These are phyloP conservation scores for Eulithis prunata DNA, from an alignment of 2,888 invertebrate species.

Conservation along the genomic window DNA sequence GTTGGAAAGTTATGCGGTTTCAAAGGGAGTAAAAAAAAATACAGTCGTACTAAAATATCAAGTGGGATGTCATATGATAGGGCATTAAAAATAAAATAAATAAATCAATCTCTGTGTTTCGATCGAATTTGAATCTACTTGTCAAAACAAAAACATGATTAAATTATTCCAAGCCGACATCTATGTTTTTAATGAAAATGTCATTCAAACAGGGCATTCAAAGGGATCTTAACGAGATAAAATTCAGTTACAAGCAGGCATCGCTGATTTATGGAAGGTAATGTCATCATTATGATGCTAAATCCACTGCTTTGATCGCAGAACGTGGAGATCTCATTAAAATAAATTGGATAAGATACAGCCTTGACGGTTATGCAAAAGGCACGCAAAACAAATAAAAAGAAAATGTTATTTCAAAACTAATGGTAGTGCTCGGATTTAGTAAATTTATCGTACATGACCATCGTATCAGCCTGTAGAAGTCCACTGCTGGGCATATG, in stretches of 20 bases:
- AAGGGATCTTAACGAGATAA: constrained; percentile 13
- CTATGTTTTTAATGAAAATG: constrained; percentile 5
- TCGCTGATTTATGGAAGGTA: constrained; percentile 34
- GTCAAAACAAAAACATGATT: too few relatives aligned
- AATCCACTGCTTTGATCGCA: constrained; percentile 32
- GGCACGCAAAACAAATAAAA: constrained; percentile 22
- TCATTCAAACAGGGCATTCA: background rate
- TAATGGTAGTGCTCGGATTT: background rate
- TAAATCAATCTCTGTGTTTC: too few relatives aligned
- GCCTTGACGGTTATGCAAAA: constrained; percentile 29
- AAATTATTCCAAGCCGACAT: too few relatives aligned
- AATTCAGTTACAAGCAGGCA: constrained; percentile 15
- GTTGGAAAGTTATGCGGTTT: too few relatives aligned
- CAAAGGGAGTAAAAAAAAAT: too few relatives aligned
- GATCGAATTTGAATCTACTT: too few relatives aligned
- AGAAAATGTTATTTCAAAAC: constrained; percentile 13
- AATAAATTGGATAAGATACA: constrained; percentile 47
- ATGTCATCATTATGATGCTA: constrained; percentile 29
- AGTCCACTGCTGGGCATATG: too few relatives aligned
- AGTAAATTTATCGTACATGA: background rate
- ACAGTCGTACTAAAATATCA: too few relatives aligned
- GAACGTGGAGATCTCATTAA: constrained; percentile 49
- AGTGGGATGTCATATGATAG: too few relatives aligned
- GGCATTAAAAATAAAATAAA: too few relatives aligned
- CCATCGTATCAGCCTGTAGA: too few relatives aligned